Evolutionary conservation across 2,797 vertebrate genomes (phyloP), one percentile per base, ranked within the genome.

Genomic region (Streptopelia turtur): DNA sequence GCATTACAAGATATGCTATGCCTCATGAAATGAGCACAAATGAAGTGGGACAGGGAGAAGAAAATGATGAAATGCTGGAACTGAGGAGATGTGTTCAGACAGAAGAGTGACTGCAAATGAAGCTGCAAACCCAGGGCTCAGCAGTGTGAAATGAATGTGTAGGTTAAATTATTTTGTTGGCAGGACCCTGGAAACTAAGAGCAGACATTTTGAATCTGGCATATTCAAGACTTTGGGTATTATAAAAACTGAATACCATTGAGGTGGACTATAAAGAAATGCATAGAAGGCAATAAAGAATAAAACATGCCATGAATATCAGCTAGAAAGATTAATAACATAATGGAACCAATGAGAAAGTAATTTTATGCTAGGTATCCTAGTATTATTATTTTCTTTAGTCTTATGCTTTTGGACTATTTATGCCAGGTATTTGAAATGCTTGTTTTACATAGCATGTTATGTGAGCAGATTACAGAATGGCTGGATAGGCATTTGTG

Each of bases 31-130:
- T 39, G 71, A 91, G 50, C 89, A 94, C 57, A 96, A 93, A 95
- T 76, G 83, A 93, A 94, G 87, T 85, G 78, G 91, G 94, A 89
- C 88, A 45, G 57, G 69, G 35, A 94, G 78, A 91, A 83, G 74
- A 89, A 96, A 88, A 94, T 74, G 60, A 87, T 87, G 75, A 95
- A 92, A 93, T 72, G 65, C 83, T 89, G 74, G 83, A 93, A 87
- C 87, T 64, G 80, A 93, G 90, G 49, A 85, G 60, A 75, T 89
- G 50, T 70, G 45, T 87, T 95, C 94, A 95, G 83, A 95, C 74
- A 96, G 93, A 95, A 95, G 90, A 93, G 61, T 81, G 87, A 93
- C 63, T 88, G 78, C 85, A 97, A 96, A 96, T 90, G 89, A 93
- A 94, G 90, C 92, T 87, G 80, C 90, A 97, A 95, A 74, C 72